Conservation (phyloP, 2,888 invertebrate genomes). For the Athripsodes cinereus region DNA sequence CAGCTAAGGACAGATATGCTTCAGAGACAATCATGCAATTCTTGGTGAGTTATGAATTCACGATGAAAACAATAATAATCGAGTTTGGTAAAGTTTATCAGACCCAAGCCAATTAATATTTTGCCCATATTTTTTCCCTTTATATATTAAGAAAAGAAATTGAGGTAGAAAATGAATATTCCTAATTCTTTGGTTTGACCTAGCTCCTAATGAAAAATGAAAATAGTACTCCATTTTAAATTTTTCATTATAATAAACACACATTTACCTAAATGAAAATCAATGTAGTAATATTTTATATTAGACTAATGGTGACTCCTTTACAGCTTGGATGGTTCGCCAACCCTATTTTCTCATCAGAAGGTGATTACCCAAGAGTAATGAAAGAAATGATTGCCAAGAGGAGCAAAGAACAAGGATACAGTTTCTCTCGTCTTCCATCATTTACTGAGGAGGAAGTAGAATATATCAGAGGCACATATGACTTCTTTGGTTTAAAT, state of each 20-base stretch:
- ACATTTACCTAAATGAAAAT: too few species aligned
- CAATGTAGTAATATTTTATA: background rate
- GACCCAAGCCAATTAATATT: too few species aligned
- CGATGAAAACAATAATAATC: too few species aligned
- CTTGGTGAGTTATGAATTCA: constrained; percentile 35
- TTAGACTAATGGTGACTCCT: too few species aligned
- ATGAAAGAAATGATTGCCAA: constrained; percentile 55
- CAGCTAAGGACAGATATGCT: constrained; percentile 39
- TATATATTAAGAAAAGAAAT: too few species aligned
- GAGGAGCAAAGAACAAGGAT: constrained; percentile 55
- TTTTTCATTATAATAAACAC: too few species aligned
- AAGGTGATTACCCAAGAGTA: constrained; percentile 60
- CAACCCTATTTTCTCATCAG: constrained; percentile 56
- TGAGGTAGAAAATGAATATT: too few species aligned
- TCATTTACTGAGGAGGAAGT: constrained; percentile 56
- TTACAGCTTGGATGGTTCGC: constrained; percentile 60
- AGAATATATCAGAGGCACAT: constrained; percentile 51
- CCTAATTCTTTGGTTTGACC: too few species aligned
- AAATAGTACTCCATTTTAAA: too few species aligned
- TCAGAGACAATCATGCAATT: constrained; percentile 47
- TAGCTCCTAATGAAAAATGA: too few species aligned
- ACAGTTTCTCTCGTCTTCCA: constrained; percentile 55
- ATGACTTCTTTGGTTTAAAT: constrained; percentile 71
- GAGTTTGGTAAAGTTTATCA: too few species aligned
- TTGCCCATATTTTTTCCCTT: too few species aligned